phyloP scores from a whole-genome alignment of 2,113 vertebrate species.

The Symphodus melops region DNA sequence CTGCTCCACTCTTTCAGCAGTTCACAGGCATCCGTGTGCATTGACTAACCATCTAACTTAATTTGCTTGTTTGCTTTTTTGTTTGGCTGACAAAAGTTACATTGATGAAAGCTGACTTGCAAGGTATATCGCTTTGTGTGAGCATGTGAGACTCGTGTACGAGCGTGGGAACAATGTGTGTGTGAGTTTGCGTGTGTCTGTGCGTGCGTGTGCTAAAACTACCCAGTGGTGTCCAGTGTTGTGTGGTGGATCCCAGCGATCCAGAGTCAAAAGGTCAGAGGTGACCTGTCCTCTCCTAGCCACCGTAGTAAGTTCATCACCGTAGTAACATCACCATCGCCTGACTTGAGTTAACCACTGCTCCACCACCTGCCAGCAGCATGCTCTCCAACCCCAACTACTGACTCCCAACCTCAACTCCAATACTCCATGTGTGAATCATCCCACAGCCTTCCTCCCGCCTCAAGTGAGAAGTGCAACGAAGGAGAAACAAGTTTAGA shows the following conservation, averaged over 20 bases:
- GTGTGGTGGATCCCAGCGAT: constrained; percentile 79
- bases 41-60: constrained; percentile 96
- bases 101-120: constrained; percentile 99
- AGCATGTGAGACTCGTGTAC: constrained; percentile 85
- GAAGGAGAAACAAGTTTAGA: constrained; percentile 40
- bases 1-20: constrained; percentile 70
- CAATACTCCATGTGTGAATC: constrained; percentile 67
- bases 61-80: constrained; percentile 97
- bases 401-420: constrained; percentile 55
- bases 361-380: constrained; percentile 67
- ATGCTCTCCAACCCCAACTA: constrained; percentile 66
- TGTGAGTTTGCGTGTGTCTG: neutral
- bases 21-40: constrained; percentile 92
- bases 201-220: constrained; percentile 38
- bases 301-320: constrained; percentile 64
- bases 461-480: constrained; percentile 36
- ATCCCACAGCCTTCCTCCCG: constrained; percentile 48
- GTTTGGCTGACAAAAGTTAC: constrained; percentile 99
- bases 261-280: constrained; percentile 75
- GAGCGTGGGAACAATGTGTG: constrained; percentile 29
- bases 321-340: constrained; percentile 58
- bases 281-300: constrained; percentile 70
- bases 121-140: constrained; percentile 96
- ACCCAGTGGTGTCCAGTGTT: constrained; percentile 75
- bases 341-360: constrained; percentile 65